These are phyloP conservation scores for Aurelia sp. DNA, from an alignment of 30 jellyfish, hydroid and myxozoan species.

Conservation along the genomic window DNA sequence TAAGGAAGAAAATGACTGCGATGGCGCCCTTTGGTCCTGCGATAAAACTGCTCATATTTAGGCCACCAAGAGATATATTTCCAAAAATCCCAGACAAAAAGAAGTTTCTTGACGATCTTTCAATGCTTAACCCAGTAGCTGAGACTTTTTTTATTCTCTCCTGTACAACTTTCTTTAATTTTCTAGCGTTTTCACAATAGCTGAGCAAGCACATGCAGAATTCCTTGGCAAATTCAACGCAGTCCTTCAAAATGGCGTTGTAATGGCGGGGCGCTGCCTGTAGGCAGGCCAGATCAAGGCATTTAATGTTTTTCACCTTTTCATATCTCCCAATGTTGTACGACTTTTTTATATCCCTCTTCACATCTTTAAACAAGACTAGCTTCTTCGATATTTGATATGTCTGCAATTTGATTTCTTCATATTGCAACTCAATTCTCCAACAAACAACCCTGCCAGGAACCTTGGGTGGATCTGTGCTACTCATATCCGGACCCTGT, in stretches of 20 bases:
- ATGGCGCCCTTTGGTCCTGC: conserved; percentile 24
- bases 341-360: conserved; percentile 1
- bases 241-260: conserved; percentile 52
- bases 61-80: conserved; percentile 42
- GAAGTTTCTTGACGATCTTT: conserved; percentile 38
- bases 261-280: conserved; percentile 58
- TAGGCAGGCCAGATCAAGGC: conserved; percentile 38
- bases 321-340: conserved; percentile 37
- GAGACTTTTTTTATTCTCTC: conserved; percentile 18
- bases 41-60: conserved; percentile 34
- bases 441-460: conserved; percentile 20
- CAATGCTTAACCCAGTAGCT: conserved; percentile 59
- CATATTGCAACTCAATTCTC: conserved; percentile 31
- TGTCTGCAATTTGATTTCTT: conserved; percentile 23
- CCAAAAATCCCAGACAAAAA: conserved; percentile 37
- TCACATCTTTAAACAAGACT: conserved; percentile 1
- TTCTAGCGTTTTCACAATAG: conserved; percentile 23
- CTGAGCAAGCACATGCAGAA: conserved; percentile 43
- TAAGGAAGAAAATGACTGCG: neutral
- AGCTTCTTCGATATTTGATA: conserved; percentile 19
- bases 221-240: conserved; percentile 62
- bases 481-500: neutral
- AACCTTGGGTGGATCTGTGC: conserved; percentile 11
- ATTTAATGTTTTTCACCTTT: conserved; percentile 21
- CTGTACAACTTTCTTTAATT: conserved; percentile 12